These are phyloP conservation scores for Netelia fuscicornis DNA, from an alignment of 2,888 invertebrate genomes.

Conservation along the genomic window DNA sequence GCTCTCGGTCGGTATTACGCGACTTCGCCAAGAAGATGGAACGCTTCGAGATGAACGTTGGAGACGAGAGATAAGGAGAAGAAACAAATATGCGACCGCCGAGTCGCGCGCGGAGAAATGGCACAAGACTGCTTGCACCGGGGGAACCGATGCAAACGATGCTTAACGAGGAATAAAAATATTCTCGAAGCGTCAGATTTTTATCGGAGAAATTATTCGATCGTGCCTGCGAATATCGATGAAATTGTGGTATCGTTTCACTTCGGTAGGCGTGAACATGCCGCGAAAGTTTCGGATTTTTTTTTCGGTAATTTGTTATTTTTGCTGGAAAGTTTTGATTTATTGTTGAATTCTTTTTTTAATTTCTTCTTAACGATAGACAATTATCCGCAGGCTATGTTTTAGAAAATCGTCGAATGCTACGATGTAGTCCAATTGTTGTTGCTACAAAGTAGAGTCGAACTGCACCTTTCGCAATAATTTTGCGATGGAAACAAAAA, in stretches of 20 bases:
- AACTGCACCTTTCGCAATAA: too few species aligned
- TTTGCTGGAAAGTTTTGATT: too few species aligned
- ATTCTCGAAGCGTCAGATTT: background rate
- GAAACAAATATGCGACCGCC: slow-evolving; percentile 3
- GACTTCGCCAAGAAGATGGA: slow-evolving; percentile 37
- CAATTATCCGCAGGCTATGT: too few species aligned
- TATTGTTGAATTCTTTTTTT: too few species aligned
- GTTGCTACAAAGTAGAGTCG: too few species aligned
- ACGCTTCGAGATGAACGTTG: slow-evolving; percentile 1
- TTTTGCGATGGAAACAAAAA: too few species aligned
- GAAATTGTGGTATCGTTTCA: background rate
- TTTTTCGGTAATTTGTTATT: background rate
- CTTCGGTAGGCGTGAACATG: background rate
- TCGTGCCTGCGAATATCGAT: background rate
- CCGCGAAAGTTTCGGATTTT: background rate
- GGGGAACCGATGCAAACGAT: background rate
- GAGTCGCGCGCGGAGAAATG: background rate
- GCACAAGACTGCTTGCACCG: background rate
- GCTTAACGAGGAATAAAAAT: background rate
- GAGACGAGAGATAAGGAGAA: background rate
- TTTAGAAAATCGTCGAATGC: too few species aligned
- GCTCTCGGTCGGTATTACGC: slow-evolving; percentile 30
- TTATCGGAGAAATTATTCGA: background rate
- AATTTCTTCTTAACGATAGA: too few species aligned
- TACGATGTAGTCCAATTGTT: too few species aligned